These are phyloP conservation scores for Zaprionus vittiger DNA, from an alignment of 1,140 invertebrate species.

Conservation along the genomic window DNA sequence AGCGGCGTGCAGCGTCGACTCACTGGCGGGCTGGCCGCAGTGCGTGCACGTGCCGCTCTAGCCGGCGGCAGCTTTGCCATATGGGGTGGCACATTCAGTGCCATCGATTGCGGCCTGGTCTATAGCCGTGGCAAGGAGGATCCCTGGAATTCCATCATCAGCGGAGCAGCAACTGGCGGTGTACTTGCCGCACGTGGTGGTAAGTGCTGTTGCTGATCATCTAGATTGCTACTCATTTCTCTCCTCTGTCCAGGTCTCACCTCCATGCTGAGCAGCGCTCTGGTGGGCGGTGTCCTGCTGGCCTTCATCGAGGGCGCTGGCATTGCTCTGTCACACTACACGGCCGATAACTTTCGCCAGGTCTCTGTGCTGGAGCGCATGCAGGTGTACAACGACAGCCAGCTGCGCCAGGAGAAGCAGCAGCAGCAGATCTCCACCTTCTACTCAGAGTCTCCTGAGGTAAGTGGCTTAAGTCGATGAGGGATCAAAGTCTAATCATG, in stretches of 20 bases:
- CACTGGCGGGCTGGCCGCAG: constrained; percentile 37
- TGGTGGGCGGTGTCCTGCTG: constrained; percentile 60
- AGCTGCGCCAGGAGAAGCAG: constrained; percentile 39
- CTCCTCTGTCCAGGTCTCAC: constrained; percentile 35
- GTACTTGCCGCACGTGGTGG: constrained; percentile 62
- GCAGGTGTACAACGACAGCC: constrained; percentile 43
- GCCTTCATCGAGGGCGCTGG: constrained; percentile 61
- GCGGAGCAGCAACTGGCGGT: constrained; percentile 63
- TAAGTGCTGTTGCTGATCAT: constrained; percentile 1
- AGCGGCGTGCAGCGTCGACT: constrained; percentile 52
- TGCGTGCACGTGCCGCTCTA: constrained; percentile 41
- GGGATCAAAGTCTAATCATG: neutral
- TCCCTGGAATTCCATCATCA: constrained; percentile 69
- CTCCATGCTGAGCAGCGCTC: constrained; percentile 63
- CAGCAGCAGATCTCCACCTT: constrained; percentile 26
- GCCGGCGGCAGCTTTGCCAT: constrained; percentile 65
- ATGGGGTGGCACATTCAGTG: constrained; percentile 66
- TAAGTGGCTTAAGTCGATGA: constrained; percentile 7
- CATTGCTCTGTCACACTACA: constrained; percentile 54
- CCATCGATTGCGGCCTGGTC: constrained; percentile 63
- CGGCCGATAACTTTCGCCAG: constrained; percentile 63
- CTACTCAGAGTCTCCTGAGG: constrained; percentile 25
- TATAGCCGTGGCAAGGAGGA: constrained; percentile 60
- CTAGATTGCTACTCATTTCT: neutral
- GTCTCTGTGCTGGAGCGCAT: constrained; percentile 53